phyloP scores from a whole-genome alignment of 1,140 invertebrate species.

The Nephila pilipes region DNA sequence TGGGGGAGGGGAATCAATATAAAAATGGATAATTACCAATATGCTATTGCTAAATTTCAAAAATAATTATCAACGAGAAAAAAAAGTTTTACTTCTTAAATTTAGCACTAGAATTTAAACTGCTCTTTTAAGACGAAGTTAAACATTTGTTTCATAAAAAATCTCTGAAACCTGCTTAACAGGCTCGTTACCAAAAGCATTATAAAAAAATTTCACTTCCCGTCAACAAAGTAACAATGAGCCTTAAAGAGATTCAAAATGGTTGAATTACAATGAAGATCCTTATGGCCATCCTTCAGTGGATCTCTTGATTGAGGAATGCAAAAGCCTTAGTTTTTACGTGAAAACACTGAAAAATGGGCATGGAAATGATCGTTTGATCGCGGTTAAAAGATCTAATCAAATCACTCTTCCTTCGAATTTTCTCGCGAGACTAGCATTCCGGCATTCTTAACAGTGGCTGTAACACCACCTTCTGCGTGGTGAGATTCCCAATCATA shows the following conservation, averaged over 20 bases:
- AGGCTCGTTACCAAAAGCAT: too few species aligned
- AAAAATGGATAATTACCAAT: too few species aligned
- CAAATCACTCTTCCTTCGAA: conserved; percentile 25
- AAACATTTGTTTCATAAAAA: too few species aligned
- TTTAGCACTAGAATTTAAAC: too few species aligned
- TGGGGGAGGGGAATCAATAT: too few species aligned
- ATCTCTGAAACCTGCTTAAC: too few species aligned
- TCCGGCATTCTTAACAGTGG: conserved; percentile 1
- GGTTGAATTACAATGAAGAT: neutral
- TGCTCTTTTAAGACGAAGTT: too few species aligned
- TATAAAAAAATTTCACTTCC: too few species aligned
- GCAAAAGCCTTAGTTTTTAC: neutral
- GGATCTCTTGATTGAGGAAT: neutral
- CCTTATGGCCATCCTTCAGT: neutral
- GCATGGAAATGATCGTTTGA: neutral
- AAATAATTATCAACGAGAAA: too few species aligned
- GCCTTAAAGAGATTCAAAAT: neutral
- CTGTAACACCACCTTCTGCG: neutral
- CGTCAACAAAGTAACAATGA: too few species aligned
- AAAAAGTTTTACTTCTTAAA: too few species aligned
- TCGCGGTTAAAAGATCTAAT: conserved; percentile 2
- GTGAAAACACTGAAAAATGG: neutral
- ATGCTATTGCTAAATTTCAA: too few species aligned
- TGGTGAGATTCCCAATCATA: neutral
- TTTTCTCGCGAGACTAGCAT: neutral